These are phyloP conservation scores for Stenolophus ochropezus DNA, from an alignment of 2,888 invertebrate genomes.

Conservation along the genomic window DNA sequence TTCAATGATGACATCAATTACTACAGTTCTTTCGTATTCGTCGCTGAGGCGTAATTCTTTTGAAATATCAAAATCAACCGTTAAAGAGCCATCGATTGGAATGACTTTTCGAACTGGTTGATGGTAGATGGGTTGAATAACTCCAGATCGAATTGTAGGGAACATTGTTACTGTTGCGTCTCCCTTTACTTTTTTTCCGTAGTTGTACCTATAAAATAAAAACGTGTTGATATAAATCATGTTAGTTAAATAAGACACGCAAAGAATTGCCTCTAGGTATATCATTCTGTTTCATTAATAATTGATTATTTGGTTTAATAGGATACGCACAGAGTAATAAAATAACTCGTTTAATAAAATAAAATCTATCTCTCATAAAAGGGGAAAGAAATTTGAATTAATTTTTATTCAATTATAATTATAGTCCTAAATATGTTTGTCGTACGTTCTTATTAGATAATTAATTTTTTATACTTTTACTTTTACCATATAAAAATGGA, in stretches of 20 bases:
- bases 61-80: slow-evolving; percentile 85
- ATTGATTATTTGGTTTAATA: not conserved
- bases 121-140: slow-evolving; percentile 86
- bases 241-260: not conserved
- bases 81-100: slow-evolving; percentile 78
- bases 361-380: not conserved
- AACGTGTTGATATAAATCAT: too few species aligned
- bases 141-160: slow-evolving; percentile 86
- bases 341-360: not conserved
- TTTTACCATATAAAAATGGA: too few species aligned
- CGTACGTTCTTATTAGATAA: too few species aligned
- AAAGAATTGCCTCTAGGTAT: not conserved
- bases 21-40: slow-evolving; percentile 86
- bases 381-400: not conserved
- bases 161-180: slow-evolving; percentile 89
- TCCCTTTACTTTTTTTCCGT: slow-evolving; percentile 90
- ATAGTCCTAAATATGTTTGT: too few species aligned
- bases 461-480: too few species aligned
- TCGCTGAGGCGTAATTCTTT: slow-evolving; percentile 85
- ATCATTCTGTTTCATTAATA: not conserved
- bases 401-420: too few species aligned
- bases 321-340: not conserved
- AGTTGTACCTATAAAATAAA: slow-evolving; percentile 81
- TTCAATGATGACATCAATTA: slow-evolving; percentile 91
- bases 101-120: slow-evolving; percentile 83